These are phyloP conservation scores for Drosophila nigromelanica DNA, from an alignment of 1,140 invertebrate genomes.

Conservation along the genomic window DNA sequence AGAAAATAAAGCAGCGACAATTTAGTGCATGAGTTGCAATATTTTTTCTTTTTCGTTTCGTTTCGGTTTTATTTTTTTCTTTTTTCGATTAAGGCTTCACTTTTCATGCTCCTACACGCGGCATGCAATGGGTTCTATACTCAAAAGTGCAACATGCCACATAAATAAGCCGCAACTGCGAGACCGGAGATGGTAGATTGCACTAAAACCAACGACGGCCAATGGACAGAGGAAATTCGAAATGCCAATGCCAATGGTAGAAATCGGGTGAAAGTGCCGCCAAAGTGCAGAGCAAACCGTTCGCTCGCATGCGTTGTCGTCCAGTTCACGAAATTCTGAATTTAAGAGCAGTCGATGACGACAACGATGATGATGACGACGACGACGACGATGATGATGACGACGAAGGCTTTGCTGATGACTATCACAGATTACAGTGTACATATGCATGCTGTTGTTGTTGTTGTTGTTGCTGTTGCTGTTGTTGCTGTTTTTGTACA, in stretches of 20 bases:
- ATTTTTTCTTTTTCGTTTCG: slow-evolving; percentile 37
- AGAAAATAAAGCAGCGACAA: slow-evolving; percentile 81
- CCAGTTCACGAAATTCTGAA: slow-evolving; percentile 73
- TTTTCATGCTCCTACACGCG: slow-evolving; percentile 52
- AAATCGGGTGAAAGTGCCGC: slow-evolving; percentile 80
- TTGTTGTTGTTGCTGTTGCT: slow-evolving; percentile 32
- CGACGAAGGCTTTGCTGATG: slow-evolving; percentile 59
- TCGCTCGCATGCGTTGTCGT: slow-evolving; percentile 67
- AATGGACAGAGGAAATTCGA: slow-evolving; percentile 62
- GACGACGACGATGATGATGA: slow-evolving; percentile 16
- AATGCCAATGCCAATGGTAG: slow-evolving; percentile 74
- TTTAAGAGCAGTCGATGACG: slow-evolving; percentile 66
- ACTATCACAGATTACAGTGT: slow-evolving; percentile 73
- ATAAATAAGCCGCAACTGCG: slow-evolving; percentile 65
- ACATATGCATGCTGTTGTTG: slow-evolving; percentile 56
- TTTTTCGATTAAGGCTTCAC: slow-evolving; percentile 35
- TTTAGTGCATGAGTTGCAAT: slow-evolving; percentile 81
- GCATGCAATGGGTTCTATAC: slow-evolving; percentile 53
- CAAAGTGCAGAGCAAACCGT: slow-evolving; percentile 62
- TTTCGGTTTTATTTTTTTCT: slow-evolving; percentile 6
- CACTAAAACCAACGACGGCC: slow-evolving; percentile 7
- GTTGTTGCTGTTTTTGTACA: slow-evolving; percentile 38
- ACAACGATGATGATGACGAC: slow-evolving; percentile 31
- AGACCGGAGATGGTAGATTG: slow-evolving; percentile 42
- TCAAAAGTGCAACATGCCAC: slow-evolving; percentile 76